These are phyloP conservation scores for Anoplius nigerrimus DNA, from an alignment of 2,888 invertebrate genomes.

Conservation along the genomic window DNA sequence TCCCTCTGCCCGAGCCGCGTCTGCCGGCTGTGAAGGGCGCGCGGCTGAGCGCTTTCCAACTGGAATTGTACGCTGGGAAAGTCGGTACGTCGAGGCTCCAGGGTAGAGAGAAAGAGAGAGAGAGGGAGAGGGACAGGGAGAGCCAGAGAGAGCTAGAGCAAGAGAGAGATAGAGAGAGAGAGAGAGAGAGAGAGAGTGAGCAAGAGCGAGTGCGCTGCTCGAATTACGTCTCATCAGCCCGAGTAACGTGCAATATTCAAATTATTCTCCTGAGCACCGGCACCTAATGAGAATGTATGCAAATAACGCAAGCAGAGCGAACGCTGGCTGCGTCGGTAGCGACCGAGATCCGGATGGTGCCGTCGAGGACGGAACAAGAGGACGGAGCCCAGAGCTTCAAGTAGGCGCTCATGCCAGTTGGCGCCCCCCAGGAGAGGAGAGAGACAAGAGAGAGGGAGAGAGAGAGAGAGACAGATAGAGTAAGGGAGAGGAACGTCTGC, in stretches of 20 bases:
- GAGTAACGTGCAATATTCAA: conserved; percentile 71
- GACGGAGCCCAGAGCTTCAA: neutral
- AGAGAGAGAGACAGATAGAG: conserved; percentile 1
- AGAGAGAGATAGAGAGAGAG: neutral
- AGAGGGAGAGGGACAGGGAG: neutral
- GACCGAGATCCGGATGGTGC: conserved; percentile 4
- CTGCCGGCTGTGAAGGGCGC: too few species aligned
- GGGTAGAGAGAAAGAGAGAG: neutral
- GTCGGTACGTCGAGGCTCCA: neutral
- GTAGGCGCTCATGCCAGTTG: neutral
- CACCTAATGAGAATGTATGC: conserved; percentile 70
- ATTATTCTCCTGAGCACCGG: conserved; percentile 60
- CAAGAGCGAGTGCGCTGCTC: conserved; percentile 45
- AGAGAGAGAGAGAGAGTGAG: neutral
- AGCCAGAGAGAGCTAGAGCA: conserved; percentile 3
- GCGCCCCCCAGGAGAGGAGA: too few species aligned
- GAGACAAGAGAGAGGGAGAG: neutral
- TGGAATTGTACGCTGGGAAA: conserved; percentile 4
- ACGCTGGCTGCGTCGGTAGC: conserved; percentile 19
- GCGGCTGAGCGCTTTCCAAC: neutral
- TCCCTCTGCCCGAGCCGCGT: conserved; percentile 36
- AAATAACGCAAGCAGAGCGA: conserved; percentile 59
- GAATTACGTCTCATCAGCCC: conserved; percentile 69
- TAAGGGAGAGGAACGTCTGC: neutral
- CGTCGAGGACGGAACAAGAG: neutral